Conservation (phyloP, 2,888 invertebrate species). For the Ectemnius lituratus region DNA sequence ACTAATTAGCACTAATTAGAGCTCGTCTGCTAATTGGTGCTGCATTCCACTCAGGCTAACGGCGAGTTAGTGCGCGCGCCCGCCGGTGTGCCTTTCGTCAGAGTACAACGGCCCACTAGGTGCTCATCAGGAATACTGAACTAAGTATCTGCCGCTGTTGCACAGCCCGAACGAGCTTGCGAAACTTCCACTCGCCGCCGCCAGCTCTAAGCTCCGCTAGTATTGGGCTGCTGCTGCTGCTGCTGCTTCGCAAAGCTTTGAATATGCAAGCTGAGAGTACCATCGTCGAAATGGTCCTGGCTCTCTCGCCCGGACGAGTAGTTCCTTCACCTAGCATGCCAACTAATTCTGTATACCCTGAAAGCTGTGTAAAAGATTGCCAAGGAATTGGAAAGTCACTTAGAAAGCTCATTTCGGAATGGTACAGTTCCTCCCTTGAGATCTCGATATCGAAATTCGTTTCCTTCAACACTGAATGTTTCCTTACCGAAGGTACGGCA, state of each 20-base stretch:
- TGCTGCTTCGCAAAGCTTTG: constrained; percentile 18
- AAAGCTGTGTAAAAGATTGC: too few species aligned
- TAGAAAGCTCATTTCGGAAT: too few species aligned
- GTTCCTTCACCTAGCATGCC: not conserved
- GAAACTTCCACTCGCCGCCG: not conserved
- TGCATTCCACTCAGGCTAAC: constrained; percentile 35
- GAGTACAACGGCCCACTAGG: constrained; percentile 22
- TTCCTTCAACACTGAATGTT: too few species aligned
- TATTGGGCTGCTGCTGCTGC: constrained; percentile 19
- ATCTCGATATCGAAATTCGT: too few species aligned
- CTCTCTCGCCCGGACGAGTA: not conserved
- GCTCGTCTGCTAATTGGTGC: constrained; percentile 51
- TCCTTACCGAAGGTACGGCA: constrained; percentile 25
- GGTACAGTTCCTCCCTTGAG: too few species aligned
- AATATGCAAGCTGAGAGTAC: constrained; percentile 30
- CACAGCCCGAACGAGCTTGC: not conserved
- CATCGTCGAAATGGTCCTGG: constrained; percentile 12
- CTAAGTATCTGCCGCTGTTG: constrained; percentile 6
- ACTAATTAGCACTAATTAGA: constrained; percentile 64
- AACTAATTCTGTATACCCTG: too few species aligned
- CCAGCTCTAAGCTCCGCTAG: constrained; percentile 2
- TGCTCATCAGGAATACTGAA: constrained; percentile 24
- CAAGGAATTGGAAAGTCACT: too few species aligned
- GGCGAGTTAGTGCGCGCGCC: constrained; percentile 9
- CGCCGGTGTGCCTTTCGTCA: constrained; percentile 10